phyloP scores from a whole-genome alignment of 2,797 vertebrate species.

The Poliocrania exsul region DNA sequence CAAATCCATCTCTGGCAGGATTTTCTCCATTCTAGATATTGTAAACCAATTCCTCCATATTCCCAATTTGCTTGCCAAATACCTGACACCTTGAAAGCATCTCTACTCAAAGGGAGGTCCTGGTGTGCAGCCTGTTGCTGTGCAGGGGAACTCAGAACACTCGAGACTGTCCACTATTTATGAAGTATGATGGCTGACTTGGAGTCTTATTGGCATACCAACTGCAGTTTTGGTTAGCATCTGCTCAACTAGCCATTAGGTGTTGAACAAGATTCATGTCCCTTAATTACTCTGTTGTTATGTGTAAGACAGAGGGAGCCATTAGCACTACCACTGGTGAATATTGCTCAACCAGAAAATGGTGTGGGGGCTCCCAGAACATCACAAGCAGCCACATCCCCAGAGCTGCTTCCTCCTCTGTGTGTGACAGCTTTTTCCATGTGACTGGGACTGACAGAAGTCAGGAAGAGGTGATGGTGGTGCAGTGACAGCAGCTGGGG shows the following conservation, averaged over 20 bases:
- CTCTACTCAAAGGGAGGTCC: neutral
- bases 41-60: too few species aligned
- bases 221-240: neutral
- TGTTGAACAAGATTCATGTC: neutral
- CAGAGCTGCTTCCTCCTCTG: rapidly evolving
- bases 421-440: neutral
- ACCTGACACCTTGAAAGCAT: neutral
- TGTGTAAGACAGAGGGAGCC: too few species aligned
- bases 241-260: neutral
- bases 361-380: too few species aligned
- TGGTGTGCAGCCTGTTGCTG: neutral
- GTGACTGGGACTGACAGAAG: neutral
- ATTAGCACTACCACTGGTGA: neutral
- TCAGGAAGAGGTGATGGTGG: neutral
- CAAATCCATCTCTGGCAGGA: too few species aligned
- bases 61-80: neutral
- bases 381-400: neutral
- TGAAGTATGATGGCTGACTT: neutral
- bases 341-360: neutral
- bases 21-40: too few species aligned
- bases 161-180: neutral
- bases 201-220: neutral
- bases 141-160: neutral
- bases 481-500: neutral
- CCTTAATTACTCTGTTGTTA: neutral